These are phyloP conservation scores for Xylocampa areola DNA, from an alignment of 2,888 invertebrate species.

Conservation along the genomic window DNA sequence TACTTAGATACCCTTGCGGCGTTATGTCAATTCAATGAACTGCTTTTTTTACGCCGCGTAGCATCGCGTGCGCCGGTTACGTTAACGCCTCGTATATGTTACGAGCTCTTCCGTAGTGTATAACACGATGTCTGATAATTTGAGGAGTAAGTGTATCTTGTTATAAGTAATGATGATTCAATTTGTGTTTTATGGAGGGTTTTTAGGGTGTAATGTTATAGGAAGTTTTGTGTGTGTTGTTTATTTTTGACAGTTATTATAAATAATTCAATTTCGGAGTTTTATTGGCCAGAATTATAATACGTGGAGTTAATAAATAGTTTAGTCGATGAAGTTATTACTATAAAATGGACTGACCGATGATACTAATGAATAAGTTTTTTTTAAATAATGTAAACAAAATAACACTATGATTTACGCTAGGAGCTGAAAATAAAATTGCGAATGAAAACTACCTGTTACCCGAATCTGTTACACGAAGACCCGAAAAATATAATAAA, in stretches of 20 bases:
- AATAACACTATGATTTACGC: too few species aligned
- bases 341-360: too few species aligned
- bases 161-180: constrained; percentile 39
- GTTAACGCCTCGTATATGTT: constrained; percentile 47
- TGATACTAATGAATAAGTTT: too few species aligned
- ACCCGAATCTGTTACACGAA: constrained; percentile 3
- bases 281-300: too few species aligned
- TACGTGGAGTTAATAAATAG: too few species aligned
- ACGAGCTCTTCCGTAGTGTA: constrained; percentile 49
- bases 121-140: constrained; percentile 49
- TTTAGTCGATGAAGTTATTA: too few species aligned
- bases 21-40: constrained; percentile 57
- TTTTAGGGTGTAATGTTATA: too few species aligned
- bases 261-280: too few species aligned
- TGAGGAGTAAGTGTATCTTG: constrained; percentile 41
- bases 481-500: constrained; percentile 20
- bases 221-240: too few species aligned
- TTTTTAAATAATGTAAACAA: too few species aligned
- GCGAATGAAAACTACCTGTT: not conserved
- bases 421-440: constrained; percentile 3
- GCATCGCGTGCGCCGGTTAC: constrained; percentile 58
- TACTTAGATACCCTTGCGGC: constrained; percentile 35
- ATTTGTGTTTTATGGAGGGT: constrained; percentile 31
- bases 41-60: constrained; percentile 44
- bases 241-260: too few species aligned